Conservation (phyloP, 1,140 invertebrate species). For the Holotrichia oblita region DNA sequence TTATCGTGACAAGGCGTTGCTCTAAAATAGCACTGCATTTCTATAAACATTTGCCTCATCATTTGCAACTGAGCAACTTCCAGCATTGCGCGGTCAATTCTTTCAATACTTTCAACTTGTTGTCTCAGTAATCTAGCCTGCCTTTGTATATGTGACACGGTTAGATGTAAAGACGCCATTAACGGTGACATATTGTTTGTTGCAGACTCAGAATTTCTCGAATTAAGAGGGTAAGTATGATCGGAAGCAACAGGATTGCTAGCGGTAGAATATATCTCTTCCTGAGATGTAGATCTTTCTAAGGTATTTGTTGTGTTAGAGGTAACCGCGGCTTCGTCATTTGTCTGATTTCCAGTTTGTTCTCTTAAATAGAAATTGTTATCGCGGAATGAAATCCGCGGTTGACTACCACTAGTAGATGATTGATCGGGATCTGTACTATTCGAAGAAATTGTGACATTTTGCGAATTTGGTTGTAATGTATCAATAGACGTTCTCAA, state of each 20-base stretch:
- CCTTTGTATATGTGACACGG: slow-evolving; percentile 56
- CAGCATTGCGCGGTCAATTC: slow-evolving; percentile 59
- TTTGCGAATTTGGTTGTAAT: slow-evolving; percentile 46
- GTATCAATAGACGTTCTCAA: slow-evolving; percentile 54
- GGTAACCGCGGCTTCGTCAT: not conserved
- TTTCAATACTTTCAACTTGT: slow-evolving; percentile 58
- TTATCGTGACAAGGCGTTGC: slow-evolving; percentile 45
- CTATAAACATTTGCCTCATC: slow-evolving; percentile 71
- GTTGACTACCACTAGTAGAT: slow-evolving; percentile 7
- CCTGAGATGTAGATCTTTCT: slow-evolving; percentile 11
- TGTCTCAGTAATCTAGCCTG: slow-evolving; percentile 55
- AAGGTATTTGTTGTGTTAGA: not conserved
- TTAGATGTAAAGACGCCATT: slow-evolving; percentile 57
- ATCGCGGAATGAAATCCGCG: slow-evolving; percentile 49
- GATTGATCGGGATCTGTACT: not conserved
- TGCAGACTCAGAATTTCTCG: slow-evolving; percentile 52
- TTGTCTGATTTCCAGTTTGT: not conserved
- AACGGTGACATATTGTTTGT: slow-evolving; percentile 53
- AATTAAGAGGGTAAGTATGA: slow-evolving; percentile 56
- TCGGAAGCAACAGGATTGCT: slow-evolving; percentile 53
- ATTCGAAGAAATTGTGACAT: not conserved
- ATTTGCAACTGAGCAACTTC: slow-evolving; percentile 67
- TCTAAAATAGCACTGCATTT: slow-evolving; percentile 68
- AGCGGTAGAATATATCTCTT: slow-evolving; percentile 14
- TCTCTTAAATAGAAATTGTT: slow-evolving; percentile 54